Percentiles rank a stretch among this genome's conserved stretches.
These are phyloP conservation scores for Caenorhabditis sp. DNA, from an alignment of 2,888 invertebrate species.

Conservation along the genomic window DNA sequence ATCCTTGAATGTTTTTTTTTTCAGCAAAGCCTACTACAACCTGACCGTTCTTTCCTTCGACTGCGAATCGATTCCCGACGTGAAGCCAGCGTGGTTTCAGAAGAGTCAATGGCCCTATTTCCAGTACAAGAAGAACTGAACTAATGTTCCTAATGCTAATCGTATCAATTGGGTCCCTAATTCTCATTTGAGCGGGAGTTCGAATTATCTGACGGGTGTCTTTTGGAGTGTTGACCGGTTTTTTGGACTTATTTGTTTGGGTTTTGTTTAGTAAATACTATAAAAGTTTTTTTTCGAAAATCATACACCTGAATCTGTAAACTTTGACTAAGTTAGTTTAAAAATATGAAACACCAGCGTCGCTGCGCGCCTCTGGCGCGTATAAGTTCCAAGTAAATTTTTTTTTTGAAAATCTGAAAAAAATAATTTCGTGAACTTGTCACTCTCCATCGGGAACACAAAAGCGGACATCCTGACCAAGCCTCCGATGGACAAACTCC, in stretches of 20 bases:
- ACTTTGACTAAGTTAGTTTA: too few species aligned
- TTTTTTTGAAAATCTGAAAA: too few species aligned
- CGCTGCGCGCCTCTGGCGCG: too few species aligned
- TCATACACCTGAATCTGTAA: too few species aligned
- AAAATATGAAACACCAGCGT: too few species aligned
- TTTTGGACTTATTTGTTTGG: not conserved
- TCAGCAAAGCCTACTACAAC: constrained; percentile 62
- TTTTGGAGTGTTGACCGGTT: not conserved
- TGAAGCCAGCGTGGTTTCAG: constrained; percentile 56
- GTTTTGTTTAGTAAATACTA: not conserved
- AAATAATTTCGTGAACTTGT: too few species aligned
- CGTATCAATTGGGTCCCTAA: constrained; percentile 11
- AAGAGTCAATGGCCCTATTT: constrained; percentile 66
- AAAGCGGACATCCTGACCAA: too few species aligned
- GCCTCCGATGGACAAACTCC: too few species aligned
- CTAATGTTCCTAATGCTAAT: not conserved
- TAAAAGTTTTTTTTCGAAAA: not conserved
- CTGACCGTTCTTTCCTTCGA: constrained; percentile 61
- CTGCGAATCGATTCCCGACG: constrained; percentile 53
- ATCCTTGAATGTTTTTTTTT: not conserved
- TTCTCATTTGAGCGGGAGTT: not conserved
- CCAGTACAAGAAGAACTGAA: constrained; percentile 40
- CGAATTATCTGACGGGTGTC: constrained; percentile 18
- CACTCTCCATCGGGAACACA: too few species aligned
- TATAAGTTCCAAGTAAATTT: too few species aligned